These are phyloP conservation scores for Vicugna pacos DNA, from an alignment of 2,113 vertebrate species.

Conservation along the genomic window DNA sequence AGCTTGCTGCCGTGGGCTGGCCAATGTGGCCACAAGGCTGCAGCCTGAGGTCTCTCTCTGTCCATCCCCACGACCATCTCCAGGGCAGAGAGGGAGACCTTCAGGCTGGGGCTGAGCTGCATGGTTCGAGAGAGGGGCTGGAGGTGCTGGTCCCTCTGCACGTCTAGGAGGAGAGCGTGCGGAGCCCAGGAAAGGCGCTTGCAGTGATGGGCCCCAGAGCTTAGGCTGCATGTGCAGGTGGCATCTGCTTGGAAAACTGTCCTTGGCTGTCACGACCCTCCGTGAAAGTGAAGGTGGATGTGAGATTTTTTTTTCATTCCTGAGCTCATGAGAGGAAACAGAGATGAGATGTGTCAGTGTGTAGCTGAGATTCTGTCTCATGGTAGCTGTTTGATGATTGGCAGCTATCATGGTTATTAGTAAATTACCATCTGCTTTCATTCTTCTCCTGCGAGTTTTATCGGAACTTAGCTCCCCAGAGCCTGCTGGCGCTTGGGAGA, in stretches of 20 bases:
- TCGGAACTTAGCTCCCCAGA: background rate
- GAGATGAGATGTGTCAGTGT: background rate
- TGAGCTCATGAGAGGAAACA: background rate
- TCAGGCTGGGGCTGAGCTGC: too few species aligned
- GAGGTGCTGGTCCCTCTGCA: background rate
- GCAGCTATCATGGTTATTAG: slow-evolving; percentile 42
- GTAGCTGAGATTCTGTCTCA: background rate
- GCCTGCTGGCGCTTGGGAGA: background rate
- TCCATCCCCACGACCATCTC: background rate
- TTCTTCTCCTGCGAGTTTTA: slow-evolving; percentile 3
- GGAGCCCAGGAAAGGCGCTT: fast-evolving
- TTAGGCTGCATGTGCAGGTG: fast-evolving
- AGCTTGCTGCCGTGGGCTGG: background rate
- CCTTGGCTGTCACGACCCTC: background rate
- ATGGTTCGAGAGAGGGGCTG: background rate
- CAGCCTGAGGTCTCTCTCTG: background rate
- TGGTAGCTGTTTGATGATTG: slow-evolving; percentile 34
- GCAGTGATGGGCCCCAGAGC: background rate
- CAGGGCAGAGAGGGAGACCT: background rate
- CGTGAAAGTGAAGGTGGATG: background rate
- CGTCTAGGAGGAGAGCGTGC: fast-evolving
- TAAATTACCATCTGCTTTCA: slow-evolving; percentile 61
- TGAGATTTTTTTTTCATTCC: background rate
- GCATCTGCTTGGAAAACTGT: background rate
- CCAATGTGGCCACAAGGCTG: background rate